Evolutionary conservation across 2,888 invertebrate species (phyloP).

Genomic region (Anoncus sp.): DNA sequence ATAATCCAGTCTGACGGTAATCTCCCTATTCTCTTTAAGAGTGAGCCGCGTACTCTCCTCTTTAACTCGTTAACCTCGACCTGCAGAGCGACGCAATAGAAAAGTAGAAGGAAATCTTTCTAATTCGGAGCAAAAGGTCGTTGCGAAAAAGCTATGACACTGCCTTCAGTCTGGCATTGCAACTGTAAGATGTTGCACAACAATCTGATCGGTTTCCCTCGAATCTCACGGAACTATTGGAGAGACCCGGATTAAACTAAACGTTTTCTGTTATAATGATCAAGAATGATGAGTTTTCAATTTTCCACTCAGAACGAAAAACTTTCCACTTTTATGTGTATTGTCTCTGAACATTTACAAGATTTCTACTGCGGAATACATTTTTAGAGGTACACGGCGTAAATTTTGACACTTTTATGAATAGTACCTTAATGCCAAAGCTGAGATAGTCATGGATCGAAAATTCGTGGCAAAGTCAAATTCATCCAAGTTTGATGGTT

Average conservation of each 20-base stretch:
- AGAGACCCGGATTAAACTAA: no score
- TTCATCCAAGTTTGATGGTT: neutral
- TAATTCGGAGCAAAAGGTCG: neutral
- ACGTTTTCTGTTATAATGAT: no score
- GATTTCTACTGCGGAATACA: no score
- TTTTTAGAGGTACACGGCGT: no score
- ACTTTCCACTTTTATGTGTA: no score
- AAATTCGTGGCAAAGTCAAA: neutral
- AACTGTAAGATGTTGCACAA: no score
- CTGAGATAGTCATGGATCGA: neutral
- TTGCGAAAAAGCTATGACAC: neutral
- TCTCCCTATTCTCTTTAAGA: conserved; percentile 16
- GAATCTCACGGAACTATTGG: no score
- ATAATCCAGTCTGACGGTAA: neutral
- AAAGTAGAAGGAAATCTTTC: neutral
- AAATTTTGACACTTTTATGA: neutral
- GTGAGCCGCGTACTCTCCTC: neutral
- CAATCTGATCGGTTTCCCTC: no score
- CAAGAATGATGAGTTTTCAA: no score
- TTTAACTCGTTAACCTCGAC: conserved; percentile 24
- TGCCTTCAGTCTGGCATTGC: no score
- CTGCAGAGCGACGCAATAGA: neutral
- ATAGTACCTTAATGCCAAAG: neutral
- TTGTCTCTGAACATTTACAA: no score
- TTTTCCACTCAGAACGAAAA: no score